Conservation (phyloP, 2,888 invertebrate genomes). For the Deroplatys truncata region DNA sequence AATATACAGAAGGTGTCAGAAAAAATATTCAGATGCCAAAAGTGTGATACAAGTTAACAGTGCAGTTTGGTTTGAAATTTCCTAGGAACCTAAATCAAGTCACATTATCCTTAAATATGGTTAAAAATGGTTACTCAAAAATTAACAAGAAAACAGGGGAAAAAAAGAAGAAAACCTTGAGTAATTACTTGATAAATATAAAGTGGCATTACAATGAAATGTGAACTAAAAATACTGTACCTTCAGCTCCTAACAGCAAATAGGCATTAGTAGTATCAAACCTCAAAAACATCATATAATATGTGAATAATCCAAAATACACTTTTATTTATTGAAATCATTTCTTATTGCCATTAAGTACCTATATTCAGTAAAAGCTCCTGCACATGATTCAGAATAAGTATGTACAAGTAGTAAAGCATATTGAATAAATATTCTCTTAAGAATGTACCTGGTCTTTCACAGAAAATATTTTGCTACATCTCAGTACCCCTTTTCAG, state of each 20-base stretch:
- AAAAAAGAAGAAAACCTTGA: not conserved
- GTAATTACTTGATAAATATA: not conserved
- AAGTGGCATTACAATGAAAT: not conserved
- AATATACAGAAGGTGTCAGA: constrained; percentile 1
- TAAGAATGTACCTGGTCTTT: not conserved
- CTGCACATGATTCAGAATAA: not conserved
- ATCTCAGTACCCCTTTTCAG: not conserved
- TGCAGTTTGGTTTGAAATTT: not conserved
- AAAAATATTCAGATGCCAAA: constrained; percentile 3
- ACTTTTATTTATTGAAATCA: not conserved
- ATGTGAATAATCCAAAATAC: constrained; percentile 8
- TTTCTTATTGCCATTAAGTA: constrained; percentile 1
- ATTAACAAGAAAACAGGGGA: not conserved
- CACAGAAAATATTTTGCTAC: not conserved
- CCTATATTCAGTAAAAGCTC: not conserved
- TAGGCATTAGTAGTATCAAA: constrained; percentile 6
- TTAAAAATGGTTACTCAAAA: not conserved
- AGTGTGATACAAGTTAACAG: not conserved
- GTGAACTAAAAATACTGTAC: not conserved
- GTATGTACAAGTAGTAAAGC: not conserved
- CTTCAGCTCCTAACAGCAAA: not conserved
- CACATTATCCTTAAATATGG: not conserved
- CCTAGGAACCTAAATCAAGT: not conserved
- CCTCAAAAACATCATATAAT: constrained; percentile 1
- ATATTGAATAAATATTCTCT: not conserved